Base-by-base conservation (phyloP, 2,113 vertebrate species). In the Pampusana beccarii region DNA sequence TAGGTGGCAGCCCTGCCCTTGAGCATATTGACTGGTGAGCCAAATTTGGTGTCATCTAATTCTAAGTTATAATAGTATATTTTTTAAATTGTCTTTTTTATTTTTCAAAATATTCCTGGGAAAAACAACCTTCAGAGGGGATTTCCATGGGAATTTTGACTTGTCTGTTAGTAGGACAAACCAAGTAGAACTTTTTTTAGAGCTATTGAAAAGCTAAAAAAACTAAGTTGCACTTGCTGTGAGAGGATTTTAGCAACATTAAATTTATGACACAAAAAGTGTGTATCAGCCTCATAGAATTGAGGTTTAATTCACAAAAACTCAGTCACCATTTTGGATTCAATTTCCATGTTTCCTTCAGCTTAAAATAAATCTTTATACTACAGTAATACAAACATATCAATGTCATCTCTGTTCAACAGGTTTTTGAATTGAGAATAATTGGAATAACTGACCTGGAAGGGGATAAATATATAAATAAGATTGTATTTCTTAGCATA, bases 271-370 rank as follows among this genome's bases (percentile, higher is more conserved):
- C 7, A 54, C 51, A 38, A 69, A 64, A 34, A n/a, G 8, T 82
- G 2, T 53, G 4, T 44, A 44, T 36, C 69, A 4, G 2, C 7
- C 3, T 54, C 26, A 16, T 9, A 21, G 3, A 53, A 86, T 0
- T 40, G 10, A 75, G 5, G 5, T 77, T 92, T 67, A 78, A 56
- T n/a, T 87, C n/a, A 57, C 11, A 58, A 33, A 79, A 67, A 0
- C 20, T 78, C 11, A 60, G 18, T 3, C 38, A 50, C 25, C 1
- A 53, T 72, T 89, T 93, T 75, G 11, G 33, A 48, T 84, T 86
- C 3, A 65, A 50, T 26, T 80, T 73, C 50, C 25, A 42, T 51
- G 33, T 24, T 62, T 56, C 23, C 24, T 85, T n/a, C 89, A 80
- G 40, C 16, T 89, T 71, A 91, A 90, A 85, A 36, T 56, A 90